These are phyloP conservation scores for Catharus bicknelli DNA, from an alignment of 2,113 vertebrate genomes.

Conservation along the genomic window DNA sequence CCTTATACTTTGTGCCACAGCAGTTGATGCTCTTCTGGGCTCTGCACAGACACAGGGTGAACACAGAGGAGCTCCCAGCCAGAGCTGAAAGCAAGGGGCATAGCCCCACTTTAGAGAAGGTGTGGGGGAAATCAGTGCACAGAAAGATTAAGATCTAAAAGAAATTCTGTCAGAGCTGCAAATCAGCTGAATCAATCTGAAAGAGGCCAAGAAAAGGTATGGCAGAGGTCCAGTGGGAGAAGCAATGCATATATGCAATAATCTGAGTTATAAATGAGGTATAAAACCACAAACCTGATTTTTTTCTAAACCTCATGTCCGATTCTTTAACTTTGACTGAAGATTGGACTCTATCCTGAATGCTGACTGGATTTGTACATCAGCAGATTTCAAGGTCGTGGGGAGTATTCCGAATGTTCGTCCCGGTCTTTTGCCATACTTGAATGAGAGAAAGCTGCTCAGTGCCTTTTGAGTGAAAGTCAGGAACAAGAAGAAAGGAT, in stretches of 20 bases:
- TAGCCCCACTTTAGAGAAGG: not conserved
- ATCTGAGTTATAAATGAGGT: constrained; percentile 16
- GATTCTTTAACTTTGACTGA: not conserved
- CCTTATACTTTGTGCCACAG: not conserved
- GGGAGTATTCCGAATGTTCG: accelerated
- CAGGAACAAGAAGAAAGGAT: not conserved
- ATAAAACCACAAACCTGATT: constrained; percentile 9
- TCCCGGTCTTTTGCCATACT: not conserved
- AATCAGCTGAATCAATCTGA: constrained; percentile 18
- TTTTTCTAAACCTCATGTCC: not conserved
- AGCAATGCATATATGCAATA: not conserved
- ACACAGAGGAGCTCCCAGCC: not conserved
- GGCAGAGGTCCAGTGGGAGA: not conserved
- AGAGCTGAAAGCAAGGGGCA: not conserved
- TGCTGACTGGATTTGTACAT: not conserved
- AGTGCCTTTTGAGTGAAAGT: not conserved
- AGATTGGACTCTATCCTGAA: not conserved
- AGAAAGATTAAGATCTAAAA: not conserved
- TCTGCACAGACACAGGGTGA: not conserved
- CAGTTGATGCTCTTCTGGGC: not conserved
- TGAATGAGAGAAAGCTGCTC: not conserved
- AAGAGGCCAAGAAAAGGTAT: constrained; percentile 29
- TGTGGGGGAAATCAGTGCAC: not conserved
- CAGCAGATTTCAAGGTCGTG: not conserved
- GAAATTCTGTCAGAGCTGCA: not conserved